Conservation (phyloP, 2,888 invertebrate genomes). For the Drosophila merina region DNA sequence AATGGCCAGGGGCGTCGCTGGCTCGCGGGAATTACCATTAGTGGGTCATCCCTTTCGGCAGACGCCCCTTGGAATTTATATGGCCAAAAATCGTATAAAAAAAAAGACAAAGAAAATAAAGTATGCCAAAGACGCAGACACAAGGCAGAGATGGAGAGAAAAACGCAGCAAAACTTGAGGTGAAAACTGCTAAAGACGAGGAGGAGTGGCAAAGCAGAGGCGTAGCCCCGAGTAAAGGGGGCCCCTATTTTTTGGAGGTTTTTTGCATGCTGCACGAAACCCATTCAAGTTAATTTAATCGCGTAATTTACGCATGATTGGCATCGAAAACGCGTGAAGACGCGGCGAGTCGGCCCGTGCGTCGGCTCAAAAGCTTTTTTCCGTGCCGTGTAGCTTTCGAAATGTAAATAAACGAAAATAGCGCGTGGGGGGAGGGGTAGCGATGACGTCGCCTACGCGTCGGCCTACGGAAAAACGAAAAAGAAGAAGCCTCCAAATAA, state of each 20-base stretch:
- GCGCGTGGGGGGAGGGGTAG: constrained; percentile 20
- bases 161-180: constrained; percentile 40
- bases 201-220: background rate
- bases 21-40: constrained; percentile 34
- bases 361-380: constrained; percentile 44
- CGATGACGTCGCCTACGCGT: constrained; percentile 64
- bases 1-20: constrained; percentile 48
- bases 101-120: constrained; percentile 33
- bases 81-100: constrained; percentile 28
- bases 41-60: constrained; percentile 17
- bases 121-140: constrained; percentile 33
- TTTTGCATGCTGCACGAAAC: constrained; percentile 62
- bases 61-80: constrained; percentile 40
- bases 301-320: constrained; percentile 80
- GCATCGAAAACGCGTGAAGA: constrained; percentile 65
- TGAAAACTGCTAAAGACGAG: constrained; percentile 56
- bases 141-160: constrained; percentile 18
- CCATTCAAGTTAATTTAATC: constrained; percentile 73
- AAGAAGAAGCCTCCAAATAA: constrained; percentile 61
- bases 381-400: constrained; percentile 53
- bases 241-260: constrained; percentile 19
- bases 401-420: constrained; percentile 73
- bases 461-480: constrained; percentile 49
- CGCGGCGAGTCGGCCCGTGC: constrained; percentile 24
- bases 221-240: background rate